These are phyloP conservation scores for Cephalophus harveyi DNA, from an alignment of 2,113 vertebrate genomes.

Conservation along the genomic window DNA sequence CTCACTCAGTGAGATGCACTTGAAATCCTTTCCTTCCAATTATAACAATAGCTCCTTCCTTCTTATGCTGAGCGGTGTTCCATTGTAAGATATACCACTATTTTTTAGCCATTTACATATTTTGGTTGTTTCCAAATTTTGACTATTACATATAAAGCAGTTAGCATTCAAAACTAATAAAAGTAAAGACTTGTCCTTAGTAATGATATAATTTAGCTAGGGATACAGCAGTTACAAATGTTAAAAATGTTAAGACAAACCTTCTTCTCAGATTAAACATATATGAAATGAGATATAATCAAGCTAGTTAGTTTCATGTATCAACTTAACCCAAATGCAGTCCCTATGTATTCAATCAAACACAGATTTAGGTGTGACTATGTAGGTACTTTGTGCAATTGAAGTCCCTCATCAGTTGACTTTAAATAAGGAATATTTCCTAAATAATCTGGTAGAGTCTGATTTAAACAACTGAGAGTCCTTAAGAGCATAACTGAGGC, in stretches of 20 bases:
- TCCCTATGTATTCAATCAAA: not conserved
- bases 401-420: not conserved
- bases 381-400: not conserved
- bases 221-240: not conserved
- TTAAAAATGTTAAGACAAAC: not conserved
- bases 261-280: not conserved
- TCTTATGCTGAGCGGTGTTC: not conserved
- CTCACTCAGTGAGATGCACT: not conserved
- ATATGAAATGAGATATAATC: not conserved
- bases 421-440: not conserved
- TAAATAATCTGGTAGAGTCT: not conserved
- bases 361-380: not conserved
- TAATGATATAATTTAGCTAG: not conserved
- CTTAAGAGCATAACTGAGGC: not conserved
- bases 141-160: not conserved
- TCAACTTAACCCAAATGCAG: not conserved
- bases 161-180: not conserved
- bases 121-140: not conserved
- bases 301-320: not conserved
- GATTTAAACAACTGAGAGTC: not conserved
- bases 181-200: not conserved
- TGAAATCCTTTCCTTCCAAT: not conserved
- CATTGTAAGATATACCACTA: too few species aligned
- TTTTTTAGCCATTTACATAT: not conserved
- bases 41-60: not conserved